Evolutionary conservation across 1,140 invertebrate species (phyloP), one percentile per base, ranked within the genome.

Genomic region (Lepidurus couesii): DNA sequence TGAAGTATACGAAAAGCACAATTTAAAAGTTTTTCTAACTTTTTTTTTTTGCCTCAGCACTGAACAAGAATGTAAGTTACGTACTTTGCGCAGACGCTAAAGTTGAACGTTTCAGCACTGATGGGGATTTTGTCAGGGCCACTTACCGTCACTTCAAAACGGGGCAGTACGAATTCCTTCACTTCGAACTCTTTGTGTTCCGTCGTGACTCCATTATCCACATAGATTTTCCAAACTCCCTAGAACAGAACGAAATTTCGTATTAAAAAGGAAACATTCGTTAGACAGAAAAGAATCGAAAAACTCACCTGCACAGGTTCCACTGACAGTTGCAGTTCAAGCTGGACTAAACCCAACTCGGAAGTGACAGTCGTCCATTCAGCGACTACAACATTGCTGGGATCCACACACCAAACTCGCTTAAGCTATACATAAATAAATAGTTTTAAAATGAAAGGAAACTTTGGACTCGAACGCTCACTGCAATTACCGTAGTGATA

Each of bases 91-190:
- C 53, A 65, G 53, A 65, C 53, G 53, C 53, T 65, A 21, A 65
- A 21, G 53, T 16, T 65, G 53, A 65, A 65, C 6, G 16, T 65
- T 65, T 65, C 13, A 65, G 53, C 53, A 45, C 87, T 86, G 1
- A 86, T 85, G 53, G 90, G 85, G 47, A 90, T 87, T 47, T 86
- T 90, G 65, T 86, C 84, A 0, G 90, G 90, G 16, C 89, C 85
- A n/a, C 86, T 85, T 10, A 92, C 85, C 0, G 86, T 87, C 0
- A 92, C 88, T 84, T 91, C 89, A 80, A 91, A 92, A 80, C 89
- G 88, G 7, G 90, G 91, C 11, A 92, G 83, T 44, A 90, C 87
- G 81, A 90, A 90, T 82, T 90, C 89, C 42, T 86, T 87, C 8
- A 91, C 88, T 79, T 89, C 86, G 80, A 91, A 90, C 26, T 77